Percentiles rank a stretch among this genome's conserved stretches.
Conservation (phyloP, 2,888 invertebrate genomes). For the Hypercompe scribonia region DNA sequence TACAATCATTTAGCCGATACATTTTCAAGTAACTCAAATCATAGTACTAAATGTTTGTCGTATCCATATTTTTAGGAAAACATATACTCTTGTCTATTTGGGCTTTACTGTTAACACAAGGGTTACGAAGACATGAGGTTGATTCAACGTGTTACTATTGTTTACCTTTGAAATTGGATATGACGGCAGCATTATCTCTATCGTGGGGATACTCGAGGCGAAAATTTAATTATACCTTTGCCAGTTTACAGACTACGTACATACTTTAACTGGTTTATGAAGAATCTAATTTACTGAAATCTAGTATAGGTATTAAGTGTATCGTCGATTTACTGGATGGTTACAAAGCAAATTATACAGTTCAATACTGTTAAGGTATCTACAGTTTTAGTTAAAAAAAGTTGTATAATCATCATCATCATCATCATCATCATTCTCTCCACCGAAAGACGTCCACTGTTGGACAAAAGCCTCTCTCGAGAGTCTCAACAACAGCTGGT, state of each 20-base stretch:
- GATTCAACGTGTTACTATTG: slow-evolving; percentile 49
- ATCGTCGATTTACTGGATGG: neutral
- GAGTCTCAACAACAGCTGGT: too few relatives aligned
- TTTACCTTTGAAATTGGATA: slow-evolving; percentile 72
- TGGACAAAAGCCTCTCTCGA: too few relatives aligned
- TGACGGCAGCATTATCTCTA: slow-evolving; percentile 56
- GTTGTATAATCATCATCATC: too few relatives aligned
- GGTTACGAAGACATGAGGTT: slow-evolving; percentile 47
- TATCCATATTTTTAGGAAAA: slow-evolving; percentile 42
- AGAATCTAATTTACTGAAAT: slow-evolving; percentile 5
- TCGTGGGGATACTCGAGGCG: slow-evolving; percentile 50
- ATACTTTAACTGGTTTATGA: slow-evolving; percentile 12
- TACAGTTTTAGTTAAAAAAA: neutral
- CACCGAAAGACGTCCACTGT: too few relatives aligned
- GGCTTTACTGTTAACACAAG: slow-evolving; percentile 46
- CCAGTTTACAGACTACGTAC: slow-evolving; percentile 19
- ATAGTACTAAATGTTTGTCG: slow-evolving; percentile 12
- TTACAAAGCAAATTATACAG: neutral
- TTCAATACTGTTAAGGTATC: neutral
- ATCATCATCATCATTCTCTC: too few relatives aligned
- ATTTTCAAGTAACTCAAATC: neutral
- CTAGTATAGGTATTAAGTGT: neutral
- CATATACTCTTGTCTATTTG: slow-evolving; percentile 52
- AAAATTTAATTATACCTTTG: slow-evolving; percentile 62
- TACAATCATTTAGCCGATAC: neutral